A percentile compares a stretch with the other conserved stretches of the same genome.
Conservation (phyloP, 2,888 invertebrate genomes). For the Scaptomyza polygonia region DNA sequence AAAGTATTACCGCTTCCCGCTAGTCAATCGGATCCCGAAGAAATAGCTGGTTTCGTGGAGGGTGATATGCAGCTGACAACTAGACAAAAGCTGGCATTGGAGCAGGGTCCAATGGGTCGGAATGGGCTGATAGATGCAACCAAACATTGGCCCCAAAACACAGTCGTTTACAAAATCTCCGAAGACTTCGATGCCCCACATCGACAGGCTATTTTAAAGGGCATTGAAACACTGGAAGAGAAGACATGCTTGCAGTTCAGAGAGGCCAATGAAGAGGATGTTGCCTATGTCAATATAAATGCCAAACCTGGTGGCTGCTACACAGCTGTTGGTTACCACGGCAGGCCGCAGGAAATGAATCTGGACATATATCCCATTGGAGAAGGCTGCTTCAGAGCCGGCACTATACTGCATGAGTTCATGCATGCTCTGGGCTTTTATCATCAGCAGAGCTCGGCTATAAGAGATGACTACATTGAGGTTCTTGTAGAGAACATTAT, state of each 20-base stretch:
- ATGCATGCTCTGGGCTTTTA: conserved; percentile 92
- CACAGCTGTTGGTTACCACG: conserved; percentile 89
- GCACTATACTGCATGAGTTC: conserved; percentile 90
- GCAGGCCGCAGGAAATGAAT: conserved; percentile 82
- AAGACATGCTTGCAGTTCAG: conserved; percentile 90
- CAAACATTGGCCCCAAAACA: conserved; percentile 88
- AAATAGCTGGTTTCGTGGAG: conserved; percentile 89
- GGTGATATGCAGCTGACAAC: conserved; percentile 90
- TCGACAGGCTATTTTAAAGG: conserved; percentile 87
- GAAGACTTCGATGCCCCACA: conserved; percentile 84
- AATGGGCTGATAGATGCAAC: conserved; percentile 87
- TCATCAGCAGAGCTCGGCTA: conserved; percentile 91
- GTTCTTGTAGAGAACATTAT: conserved; percentile 85
- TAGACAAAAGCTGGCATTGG: conserved; percentile 52
- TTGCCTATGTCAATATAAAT: conserved; percentile 68
- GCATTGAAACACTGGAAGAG: conserved; percentile 89
- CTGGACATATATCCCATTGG: conserved; percentile 77
- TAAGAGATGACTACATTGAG: conserved; percentile 88
- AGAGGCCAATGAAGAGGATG: conserved; percentile 85
- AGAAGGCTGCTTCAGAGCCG: conserved; percentile 81
- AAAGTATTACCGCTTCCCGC: conserved; percentile 24
- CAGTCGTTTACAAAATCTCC: conserved; percentile 86
- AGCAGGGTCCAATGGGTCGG: conserved; percentile 71
- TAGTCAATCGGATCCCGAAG: conserved; percentile 88
- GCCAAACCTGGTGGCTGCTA: conserved; percentile 87